These are phyloP conservation scores for Ceratina calcarata DNA, from an alignment of 1,140 invertebrate species.

Conservation along the genomic window DNA sequence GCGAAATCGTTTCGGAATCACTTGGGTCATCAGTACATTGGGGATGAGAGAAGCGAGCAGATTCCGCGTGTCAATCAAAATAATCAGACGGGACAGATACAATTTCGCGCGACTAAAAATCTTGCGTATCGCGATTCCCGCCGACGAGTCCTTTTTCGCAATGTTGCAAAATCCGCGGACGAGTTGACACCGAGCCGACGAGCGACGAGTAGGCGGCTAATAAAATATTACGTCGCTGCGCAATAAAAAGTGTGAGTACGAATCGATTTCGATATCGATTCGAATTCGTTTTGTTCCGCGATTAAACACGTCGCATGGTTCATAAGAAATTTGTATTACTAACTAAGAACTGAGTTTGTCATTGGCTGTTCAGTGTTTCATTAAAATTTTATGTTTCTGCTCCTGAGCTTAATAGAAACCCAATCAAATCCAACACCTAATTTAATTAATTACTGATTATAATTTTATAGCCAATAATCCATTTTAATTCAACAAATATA, in stretches of 20 bases:
- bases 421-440: too few relatives aligned
- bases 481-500: too few relatives aligned
- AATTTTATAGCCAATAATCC: too few relatives aligned
- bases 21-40: too few relatives aligned
- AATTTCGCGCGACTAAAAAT: conserved; percentile 1
- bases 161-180: neutral
- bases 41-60: neutral
- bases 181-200: neutral
- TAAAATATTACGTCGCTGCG: conserved; percentile 2
- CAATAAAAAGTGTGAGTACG: neutral
- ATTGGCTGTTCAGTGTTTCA: neutral
- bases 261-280: conserved; percentile 6
- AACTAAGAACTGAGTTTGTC: neutral
- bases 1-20: neutral
- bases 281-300: neutral
- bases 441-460: too few relatives aligned
- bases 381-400: neutral
- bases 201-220: neutral
- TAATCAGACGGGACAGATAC: neutral
- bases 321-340: neutral
- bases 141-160: neutral
- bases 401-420: too few relatives aligned
- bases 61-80: conserved; percentile 14
- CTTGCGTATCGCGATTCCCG: neutral
- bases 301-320: neutral